Evolutionary conservation across 23 tunicate genomes (phyloP), one percentile per base, ranked within the genome.

Genomic region (Ascidia mentula): DNA sequence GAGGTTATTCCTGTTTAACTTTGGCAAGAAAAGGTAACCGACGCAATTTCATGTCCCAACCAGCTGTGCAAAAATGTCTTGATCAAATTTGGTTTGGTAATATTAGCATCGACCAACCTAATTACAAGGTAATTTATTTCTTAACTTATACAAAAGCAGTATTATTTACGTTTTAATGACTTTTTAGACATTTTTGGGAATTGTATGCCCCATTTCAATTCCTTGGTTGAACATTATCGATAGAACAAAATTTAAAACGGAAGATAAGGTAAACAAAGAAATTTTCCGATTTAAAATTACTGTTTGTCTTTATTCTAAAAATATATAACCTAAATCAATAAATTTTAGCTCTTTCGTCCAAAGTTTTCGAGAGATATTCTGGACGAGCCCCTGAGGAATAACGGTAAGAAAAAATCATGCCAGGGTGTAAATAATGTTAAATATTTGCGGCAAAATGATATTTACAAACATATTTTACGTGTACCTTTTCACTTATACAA

Each of bases 11-110:
- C 24, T 53, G 65, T 9, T 53, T 53, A 28, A 53, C 65, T 3
- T 53, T 53, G 13, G 65, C 65, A 26, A 53, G 24, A 53, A 53
- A 26, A 1, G 65, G 65, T 3, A 26, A 28, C 22, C 22, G 24
- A 53, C 65, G 65, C 13, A 28, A 53, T 53, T 53, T 53, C 24
- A 53, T 53, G 65, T 53, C 65, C 24, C 65, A 53, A 53, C 65
- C 65, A 53, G 65, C 65, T 5, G 65, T 9, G 28, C 65, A 53
- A 53, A 53, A 53, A 28, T 53, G 65, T 28, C 65, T 53, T 28
- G 65, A 53, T 28, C 65, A 53, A 3, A 5, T 53, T 53, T 53
- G 65, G 65, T 53, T 5, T 53, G 65, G 65, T 20, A 53, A 53
- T 3, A 53, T 53, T 20, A 5, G 65, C 24, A 28, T 9, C 4